Conservation (phyloP, 1,140 invertebrate genomes). For the Mylabris phalerata region DNA sequence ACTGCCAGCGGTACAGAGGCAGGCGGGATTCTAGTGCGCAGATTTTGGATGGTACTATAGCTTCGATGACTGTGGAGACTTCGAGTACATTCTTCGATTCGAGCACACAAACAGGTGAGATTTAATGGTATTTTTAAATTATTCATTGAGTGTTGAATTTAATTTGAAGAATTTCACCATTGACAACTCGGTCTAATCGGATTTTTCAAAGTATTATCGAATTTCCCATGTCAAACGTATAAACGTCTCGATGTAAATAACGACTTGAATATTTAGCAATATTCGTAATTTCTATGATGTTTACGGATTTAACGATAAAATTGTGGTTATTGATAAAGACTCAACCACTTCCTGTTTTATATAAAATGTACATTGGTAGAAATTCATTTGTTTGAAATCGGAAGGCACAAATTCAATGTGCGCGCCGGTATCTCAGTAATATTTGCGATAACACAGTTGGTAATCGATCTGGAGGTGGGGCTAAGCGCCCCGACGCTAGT, state of each 20-base stretch:
- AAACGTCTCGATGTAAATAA: too few relatives aligned
- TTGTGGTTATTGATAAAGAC: neutral
- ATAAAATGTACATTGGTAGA: neutral
- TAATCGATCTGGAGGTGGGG: slow-evolving; percentile 44
- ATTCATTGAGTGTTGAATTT: too few relatives aligned
- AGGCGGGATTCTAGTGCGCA: slow-evolving; percentile 80
- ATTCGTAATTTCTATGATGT: too few relatives aligned
- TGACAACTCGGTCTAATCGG: too few relatives aligned
- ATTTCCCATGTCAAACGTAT: too few relatives aligned
- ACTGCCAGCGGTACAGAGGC: slow-evolving; percentile 67
- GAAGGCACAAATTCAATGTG: slow-evolving; percentile 15
- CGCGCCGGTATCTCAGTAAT: slow-evolving; percentile 31
- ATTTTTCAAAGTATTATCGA: too few relatives aligned
- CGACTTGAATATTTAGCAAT: too few relatives aligned
- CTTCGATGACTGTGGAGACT: slow-evolving; percentile 87
- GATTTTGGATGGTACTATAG: slow-evolving; percentile 86
- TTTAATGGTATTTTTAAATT: too few relatives aligned
- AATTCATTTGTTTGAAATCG: slow-evolving; percentile 10
- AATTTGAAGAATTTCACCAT: too few relatives aligned
- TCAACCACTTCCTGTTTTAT: slow-evolving; percentile 6
- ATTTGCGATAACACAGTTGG: slow-evolving; percentile 39
- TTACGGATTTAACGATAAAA: too few relatives aligned
- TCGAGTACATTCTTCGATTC: slow-evolving; percentile 88
- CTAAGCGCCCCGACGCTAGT: slow-evolving; percentile 33
- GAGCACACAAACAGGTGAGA: slow-evolving; percentile 85